Conservation (phyloP, 2,888 invertebrate genomes). For the Mycogona germanica region DNA sequence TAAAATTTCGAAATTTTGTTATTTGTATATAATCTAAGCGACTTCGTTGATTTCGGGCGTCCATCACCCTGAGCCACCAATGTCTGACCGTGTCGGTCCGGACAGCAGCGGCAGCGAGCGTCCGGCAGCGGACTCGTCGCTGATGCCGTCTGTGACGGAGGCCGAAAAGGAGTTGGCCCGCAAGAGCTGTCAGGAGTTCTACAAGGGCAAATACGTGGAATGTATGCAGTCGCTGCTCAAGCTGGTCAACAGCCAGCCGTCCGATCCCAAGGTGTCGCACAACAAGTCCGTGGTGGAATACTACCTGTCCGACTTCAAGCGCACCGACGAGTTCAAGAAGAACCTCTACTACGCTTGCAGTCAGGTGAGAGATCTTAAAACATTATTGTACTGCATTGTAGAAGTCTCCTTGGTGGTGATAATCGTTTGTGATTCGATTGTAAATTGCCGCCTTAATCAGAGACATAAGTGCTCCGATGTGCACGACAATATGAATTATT, state of each 20-base stretch:
- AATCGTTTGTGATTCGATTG: too few species aligned
- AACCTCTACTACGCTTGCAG: constrained; percentile 49
- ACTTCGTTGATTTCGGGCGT: too few species aligned
- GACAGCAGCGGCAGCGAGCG: background rate
- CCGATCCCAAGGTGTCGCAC: constrained; percentile 61
- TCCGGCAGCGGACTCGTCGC: background rate
- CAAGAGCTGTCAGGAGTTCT: constrained; percentile 3
- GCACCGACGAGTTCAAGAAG: constrained; percentile 57
- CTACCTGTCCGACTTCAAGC: constrained; percentile 48
- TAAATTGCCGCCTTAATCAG: too few species aligned
- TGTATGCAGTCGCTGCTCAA: constrained; percentile 42
- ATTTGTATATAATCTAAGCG: too few species aligned
- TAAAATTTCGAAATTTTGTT: too few species aligned
- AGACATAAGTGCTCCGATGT: too few species aligned
- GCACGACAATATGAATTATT: too few species aligned
- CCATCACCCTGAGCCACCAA: too few species aligned
- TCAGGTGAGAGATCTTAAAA: constrained; percentile 29
- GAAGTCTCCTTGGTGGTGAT: too few species aligned
- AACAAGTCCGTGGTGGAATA: constrained; percentile 76
- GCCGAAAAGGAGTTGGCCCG: constrained; percentile 2
- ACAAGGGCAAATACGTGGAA: background rate
- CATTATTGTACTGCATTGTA: too few species aligned
- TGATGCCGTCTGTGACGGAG: background rate
- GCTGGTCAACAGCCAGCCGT: constrained; percentile 45
- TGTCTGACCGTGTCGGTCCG: too few species aligned